Base-by-base conservation (phyloP, 1,140 invertebrate genomes). In the Homarus americanus region DNA sequence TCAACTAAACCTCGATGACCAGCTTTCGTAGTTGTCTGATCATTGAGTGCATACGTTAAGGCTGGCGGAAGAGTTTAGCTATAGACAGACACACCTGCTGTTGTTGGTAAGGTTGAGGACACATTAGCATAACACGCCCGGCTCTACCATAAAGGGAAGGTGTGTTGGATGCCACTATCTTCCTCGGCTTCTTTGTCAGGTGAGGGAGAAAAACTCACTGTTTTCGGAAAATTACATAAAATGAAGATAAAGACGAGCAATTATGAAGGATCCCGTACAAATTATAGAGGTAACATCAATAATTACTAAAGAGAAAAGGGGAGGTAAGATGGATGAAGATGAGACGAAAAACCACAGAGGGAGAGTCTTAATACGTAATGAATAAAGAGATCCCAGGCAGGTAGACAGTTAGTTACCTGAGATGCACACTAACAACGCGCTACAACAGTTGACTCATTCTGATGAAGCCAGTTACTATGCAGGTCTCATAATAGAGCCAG, bases 201-300 rank as follows among this genome's bases (percentile, higher is more conserved):
- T 58, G 53, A 3, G 53, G 17, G 53, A 20, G 53, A 63, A 63
- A 63, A 63, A 2, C 58, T 24, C 58, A 20, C 58, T 4, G 3
- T 15, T 20, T 63, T 24, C 58, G 20, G 58, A 4, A 63, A 63
- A 63, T 32, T 66, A 32, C n/a, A 66, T 32, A 32, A 66, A 66
- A 32, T 69, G 63, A 69, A 7, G 63, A 69, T 69, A 32, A 69
- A 69, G 63, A 69, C n/a, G 63, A 66, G 63, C 32, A 66, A 66
- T 66, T 66, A 66, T 12, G 20, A 2, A 28, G 9, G 63, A 69
- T 0, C 63, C 63, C 9, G n/a, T 32, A 32, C n/a, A 32, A 32
- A 24, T 69, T 28, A 69, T 32, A 28, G 63, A 32, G 63, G 63
- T 32, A 69, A 9, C 63, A 69, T 32, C 5, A 2, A 0, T 32